Evolutionary conservation across 1,140 invertebrate genomes (phyloP), one percentile per base, ranked within the genome.

Genomic region (Cotesia glomerata): DNA sequence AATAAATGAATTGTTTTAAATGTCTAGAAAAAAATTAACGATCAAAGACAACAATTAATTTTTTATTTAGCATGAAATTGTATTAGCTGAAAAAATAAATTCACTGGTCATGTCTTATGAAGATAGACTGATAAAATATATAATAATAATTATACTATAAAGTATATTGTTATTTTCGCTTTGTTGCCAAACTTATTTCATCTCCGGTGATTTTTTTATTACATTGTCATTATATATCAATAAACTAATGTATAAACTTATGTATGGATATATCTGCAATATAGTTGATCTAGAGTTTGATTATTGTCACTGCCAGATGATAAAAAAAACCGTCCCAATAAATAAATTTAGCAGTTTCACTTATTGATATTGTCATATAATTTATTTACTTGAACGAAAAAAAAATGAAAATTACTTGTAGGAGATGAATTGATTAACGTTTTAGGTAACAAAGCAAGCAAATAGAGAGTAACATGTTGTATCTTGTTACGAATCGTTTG

Each of bases 81-180:
- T 68, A 68, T 7, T 13, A 66, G 18, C 49, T 18, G 49, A 66
- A 14, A 64, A 64, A 66, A 49, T 49, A 14, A 56, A 13, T 14
- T 39, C 7, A 36, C 39, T 39, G 56, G 13, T 32, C 68, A 61
- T 26, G 52, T 54, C 52, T 54, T 69, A 2, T 69, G 59, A 54
- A 35, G 56, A 52, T 8, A 58, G 58, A 35, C n/a, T 51, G 61
- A 49, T 71, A 64, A 16, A 81, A 84, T 81, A 16, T 82, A 78
- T 79, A 75, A 83, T 79, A 77, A 78, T 77, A 82, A 79, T 77
- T 72, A 79, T 82, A n/a, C 13, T 82, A 80, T 79, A 74, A 76
- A 78, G 80, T 76, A 71, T 78, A 83, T 84, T 83, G 83, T 82
- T 84, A 79, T 82, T 78, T 85, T 84, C 76, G 79, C 75, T 54